These are phyloP conservation scores for Hypsopygia costalis DNA, from an alignment of 2,888 invertebrate genomes.

Conservation along the genomic window DNA sequence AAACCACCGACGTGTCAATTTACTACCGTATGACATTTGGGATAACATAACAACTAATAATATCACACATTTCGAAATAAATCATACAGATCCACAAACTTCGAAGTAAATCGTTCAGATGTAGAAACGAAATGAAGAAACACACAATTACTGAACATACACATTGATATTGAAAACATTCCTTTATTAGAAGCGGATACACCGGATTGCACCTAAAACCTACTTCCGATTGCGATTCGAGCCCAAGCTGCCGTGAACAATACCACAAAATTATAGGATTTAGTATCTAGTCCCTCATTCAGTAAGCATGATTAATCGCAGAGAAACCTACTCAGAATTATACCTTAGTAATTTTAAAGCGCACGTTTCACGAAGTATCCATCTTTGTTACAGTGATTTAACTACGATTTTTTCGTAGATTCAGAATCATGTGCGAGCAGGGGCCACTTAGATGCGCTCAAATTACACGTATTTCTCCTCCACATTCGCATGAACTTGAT, in stretches of 20 bases:
- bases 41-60: too few species aligned
- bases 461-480: constrained; percentile 52
- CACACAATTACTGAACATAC: too few species aligned
- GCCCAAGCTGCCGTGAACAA: constrained; percentile 56
- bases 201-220: constrained; percentile 63
- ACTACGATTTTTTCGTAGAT: constrained; percentile 49
- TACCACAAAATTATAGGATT: constrained; percentile 70
- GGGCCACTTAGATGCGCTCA: constrained; percentile 40
- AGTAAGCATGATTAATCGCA: constrained; percentile 70
- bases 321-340: constrained; percentile 63
- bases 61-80: too few species aligned
- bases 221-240: constrained; percentile 56
- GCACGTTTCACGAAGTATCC: constrained; percentile 54
- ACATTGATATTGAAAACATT: too few species aligned
- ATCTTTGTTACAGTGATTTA: constrained; percentile 54
- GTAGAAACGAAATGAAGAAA: too few species aligned
- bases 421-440: constrained; percentile 34
- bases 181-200: not conserved
- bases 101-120: too few species aligned
- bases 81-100: too few species aligned
- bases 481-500: constrained; percentile 41
- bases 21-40: too few species aligned
- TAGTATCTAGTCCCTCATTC: constrained; percentile 58
- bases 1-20: too few species aligned
- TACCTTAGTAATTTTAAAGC: constrained; percentile 55